Percentiles rank a stretch among this genome's conserved stretches.
Conservation (phyloP, 2,113 vertebrate genomes). For the Eulemur rufifrons region DNA sequence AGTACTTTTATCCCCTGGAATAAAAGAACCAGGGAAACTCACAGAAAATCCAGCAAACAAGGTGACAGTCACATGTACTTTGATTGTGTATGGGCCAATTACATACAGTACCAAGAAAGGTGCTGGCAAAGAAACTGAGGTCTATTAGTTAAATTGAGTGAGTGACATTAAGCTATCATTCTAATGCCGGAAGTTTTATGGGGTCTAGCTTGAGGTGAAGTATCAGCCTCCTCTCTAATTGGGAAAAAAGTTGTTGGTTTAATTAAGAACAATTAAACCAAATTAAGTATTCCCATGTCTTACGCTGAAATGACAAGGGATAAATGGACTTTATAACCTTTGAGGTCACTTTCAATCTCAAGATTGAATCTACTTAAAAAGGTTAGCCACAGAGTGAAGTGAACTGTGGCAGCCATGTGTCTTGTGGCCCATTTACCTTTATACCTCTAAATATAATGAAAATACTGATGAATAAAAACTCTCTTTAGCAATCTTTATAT, state of each 20-base stretch:
- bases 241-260: not conserved
- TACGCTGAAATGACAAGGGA: not conserved
- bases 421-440: not conserved
- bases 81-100: not conserved
- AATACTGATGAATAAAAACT: constrained; percentile 36
- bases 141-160: not conserved
- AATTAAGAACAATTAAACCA: constrained; percentile 11
- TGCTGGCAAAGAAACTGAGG: not conserved
- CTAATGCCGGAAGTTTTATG: not conserved
- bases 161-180: not conserved
- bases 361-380: not conserved
- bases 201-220: not conserved
- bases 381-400: not conserved
- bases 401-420: not conserved
- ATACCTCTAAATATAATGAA: not conserved
- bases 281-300: not conserved
- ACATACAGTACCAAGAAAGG: not conserved
- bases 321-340: not conserved
- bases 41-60: not conserved
- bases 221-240: not conserved
- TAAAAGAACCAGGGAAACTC: not conserved
- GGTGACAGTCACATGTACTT: not conserved
- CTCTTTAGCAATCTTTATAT: not conserved
- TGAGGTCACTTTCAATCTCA: not conserved
- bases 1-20: not conserved